Percentiles rank a stretch among this genome's conserved stretches.
These are phyloP conservation scores for Anguilla marmorata DNA, from an alignment of 2,797 vertebrate genomes.

Conservation along the genomic window DNA sequence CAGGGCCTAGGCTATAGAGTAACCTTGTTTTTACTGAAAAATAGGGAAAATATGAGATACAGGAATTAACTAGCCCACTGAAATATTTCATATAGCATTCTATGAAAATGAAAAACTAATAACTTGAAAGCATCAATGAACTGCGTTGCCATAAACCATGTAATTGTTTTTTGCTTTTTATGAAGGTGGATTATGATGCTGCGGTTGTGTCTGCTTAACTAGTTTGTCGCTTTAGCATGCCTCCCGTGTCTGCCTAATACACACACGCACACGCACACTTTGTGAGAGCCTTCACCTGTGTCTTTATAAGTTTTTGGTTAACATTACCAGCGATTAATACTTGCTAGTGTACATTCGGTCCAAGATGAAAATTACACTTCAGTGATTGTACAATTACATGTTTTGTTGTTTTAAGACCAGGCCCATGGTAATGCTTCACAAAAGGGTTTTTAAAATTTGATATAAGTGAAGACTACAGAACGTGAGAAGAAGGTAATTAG, in stretches of 20 bases:
- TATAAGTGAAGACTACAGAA: background rate
- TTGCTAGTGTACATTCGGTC: background rate
- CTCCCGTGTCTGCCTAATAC: background rate
- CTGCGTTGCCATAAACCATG: background rate
- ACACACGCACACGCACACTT: background rate
- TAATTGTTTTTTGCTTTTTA: background rate
- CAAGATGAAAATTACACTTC: background rate
- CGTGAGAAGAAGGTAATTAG: background rate
- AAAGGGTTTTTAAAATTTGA: background rate
- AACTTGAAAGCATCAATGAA: background rate
- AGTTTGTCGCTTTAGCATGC: background rate
- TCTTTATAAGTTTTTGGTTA: background rate
- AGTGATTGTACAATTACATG: background rate
- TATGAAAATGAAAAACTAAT: background rate
- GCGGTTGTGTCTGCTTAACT: background rate
- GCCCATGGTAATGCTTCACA: background rate
- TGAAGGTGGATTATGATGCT: background rate
- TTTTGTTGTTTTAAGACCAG: background rate
- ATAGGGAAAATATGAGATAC: background rate
- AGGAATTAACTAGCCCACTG: background rate
- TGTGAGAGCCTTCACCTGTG: background rate
- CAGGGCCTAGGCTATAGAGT: constrained; percentile 18
- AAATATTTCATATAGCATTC: background rate
- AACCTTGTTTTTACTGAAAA: constrained; percentile 12
- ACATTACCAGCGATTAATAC: background rate